A percentile compares a stretch with the other conserved stretches of the same genome.
Conservation (phyloP, 1,140 invertebrate genomes). For the Mya arenaria region DNA sequence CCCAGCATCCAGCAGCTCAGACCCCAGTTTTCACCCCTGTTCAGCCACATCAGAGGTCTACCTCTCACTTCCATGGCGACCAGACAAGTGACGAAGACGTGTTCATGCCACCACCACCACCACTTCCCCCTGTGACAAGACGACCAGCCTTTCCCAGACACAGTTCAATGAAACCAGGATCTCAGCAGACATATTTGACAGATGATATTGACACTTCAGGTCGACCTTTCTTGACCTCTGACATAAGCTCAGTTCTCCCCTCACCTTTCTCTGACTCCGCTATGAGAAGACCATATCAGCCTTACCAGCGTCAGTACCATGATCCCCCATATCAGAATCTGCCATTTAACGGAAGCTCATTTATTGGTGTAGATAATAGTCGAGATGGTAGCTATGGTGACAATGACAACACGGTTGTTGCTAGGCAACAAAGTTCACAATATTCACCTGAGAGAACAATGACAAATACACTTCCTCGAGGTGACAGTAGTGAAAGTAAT, state of each 20-base stretch:
- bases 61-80: slow-evolving; percentile 59
- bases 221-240: slow-evolving; percentile 62
- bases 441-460: slow-evolving; percentile 39
- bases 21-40: slow-evolving; percentile 41
- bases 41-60: slow-evolving; percentile 11
- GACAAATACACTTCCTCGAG: slow-evolving; percentile 37
- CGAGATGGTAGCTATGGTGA: slow-evolving; percentile 44
- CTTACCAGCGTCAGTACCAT: slow-evolving; percentile 47
- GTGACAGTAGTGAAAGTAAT: slow-evolving; percentile 68
- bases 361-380: slow-evolving; percentile 6
- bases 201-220: slow-evolving; percentile 48
- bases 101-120: slow-evolving; percentile 54
- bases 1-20: slow-evolving; percentile 12
- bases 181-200: slow-evolving; percentile 65
- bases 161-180: slow-evolving; percentile 69
- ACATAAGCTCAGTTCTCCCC: slow-evolving; percentile 77
- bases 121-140: slow-evolving; percentile 21
- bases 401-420: slow-evolving; percentile 55
- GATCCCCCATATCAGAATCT: slow-evolving; percentile 34
- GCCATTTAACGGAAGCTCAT: slow-evolving; percentile 35
- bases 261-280: slow-evolving; percentile 62
- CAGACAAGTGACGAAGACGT: slow-evolving; percentile 64
- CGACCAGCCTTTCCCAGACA: slow-evolving; percentile 65
- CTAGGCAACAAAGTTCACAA: slow-evolving; percentile 39
- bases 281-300: slow-evolving; percentile 32